Evolutionary conservation across 2,888 invertebrate species (phyloP), one percentile per base, ranked within the genome.

Genomic region (Imbricaverruca yamaguchii): DNA sequence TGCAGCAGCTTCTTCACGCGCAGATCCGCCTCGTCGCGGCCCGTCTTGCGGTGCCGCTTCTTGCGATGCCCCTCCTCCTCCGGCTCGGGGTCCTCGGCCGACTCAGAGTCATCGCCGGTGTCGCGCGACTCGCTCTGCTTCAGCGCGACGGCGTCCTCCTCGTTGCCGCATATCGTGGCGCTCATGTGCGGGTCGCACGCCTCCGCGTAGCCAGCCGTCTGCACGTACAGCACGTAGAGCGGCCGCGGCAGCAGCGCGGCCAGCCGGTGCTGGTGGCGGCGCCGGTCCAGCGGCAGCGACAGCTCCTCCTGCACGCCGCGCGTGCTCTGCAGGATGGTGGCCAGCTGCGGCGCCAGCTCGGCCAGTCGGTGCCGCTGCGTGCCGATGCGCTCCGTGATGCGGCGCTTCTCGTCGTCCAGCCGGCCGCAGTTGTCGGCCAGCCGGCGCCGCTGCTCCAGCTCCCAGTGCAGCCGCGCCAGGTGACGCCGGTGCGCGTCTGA

Each of bases 191-290:
- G 13, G 12, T 74, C 88, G 85, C 93, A 91, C 63, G 92, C 94
- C 87, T 94, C 93, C 85, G 91, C 91, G 87, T 93, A 95, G 13
- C 94, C 94, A 86, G 91, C 91, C 53, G 92, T 90, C 89, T 96
- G 95, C 81, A 94, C 92, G 88, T 94, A 97, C 10, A 96, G 90
- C 83, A 96, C 90, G 87, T 96, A 97, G 25, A 97, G 89, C 0
- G 95, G 92, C 65, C 92, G 90, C 0, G 96, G 93, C 69, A 97
- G 74, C 55, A 74, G 74, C 13, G 53, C 53, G 53, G 74, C 74
- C 53, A 74, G 74, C 18, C 74, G 74, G 55, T 74, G 74, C 74
- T 74, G 74, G 55, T 74, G 74, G 15, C 74, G 74, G 6, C 74
- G 74, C 39, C 21, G 55, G 53, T 74, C 74, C 74, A 74, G 74